Percentiles rank a stretch among this genome's conserved stretches.
Evolutionary conservation across 2,888 invertebrate species (phyloP).

Genomic region (Anagyrus pseudococci): DNA sequence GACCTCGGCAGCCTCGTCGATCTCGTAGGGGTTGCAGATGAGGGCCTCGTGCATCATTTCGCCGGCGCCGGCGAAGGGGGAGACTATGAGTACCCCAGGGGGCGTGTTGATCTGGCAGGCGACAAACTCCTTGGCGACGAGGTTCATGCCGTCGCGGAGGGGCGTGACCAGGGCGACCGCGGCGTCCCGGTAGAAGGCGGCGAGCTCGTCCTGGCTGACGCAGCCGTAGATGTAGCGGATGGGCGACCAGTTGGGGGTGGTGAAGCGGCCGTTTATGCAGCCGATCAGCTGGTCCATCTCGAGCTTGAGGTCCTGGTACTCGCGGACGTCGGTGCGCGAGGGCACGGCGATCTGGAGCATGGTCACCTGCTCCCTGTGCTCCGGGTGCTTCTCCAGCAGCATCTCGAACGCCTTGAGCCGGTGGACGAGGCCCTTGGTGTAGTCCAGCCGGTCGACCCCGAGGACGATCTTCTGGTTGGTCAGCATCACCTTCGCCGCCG

Average conservation of each 20-base stretch:
- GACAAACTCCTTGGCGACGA: slow-evolving; percentile 91
- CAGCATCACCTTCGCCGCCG: slow-evolving; percentile 68
- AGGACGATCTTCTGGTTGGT: slow-evolving; percentile 82
- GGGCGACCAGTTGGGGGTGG: slow-evolving; percentile 92
- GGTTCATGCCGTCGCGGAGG: slow-evolving; percentile 88
- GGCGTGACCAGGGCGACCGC: slow-evolving; percentile 89
- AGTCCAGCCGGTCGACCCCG: slow-evolving; percentile 89
- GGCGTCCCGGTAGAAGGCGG: slow-evolving; percentile 85
- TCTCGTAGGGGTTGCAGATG: slow-evolving; percentile 88
- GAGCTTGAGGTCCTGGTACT: slow-evolving; percentile 88
- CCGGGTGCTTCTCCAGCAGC: slow-evolving; percentile 81
- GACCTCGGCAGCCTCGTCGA: slow-evolving; percentile 86
- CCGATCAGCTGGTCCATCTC: slow-evolving; percentile 91
- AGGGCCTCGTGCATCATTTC: slow-evolving; percentile 94
- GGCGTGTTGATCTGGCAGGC: slow-evolving; percentile 88
- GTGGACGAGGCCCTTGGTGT: slow-evolving; percentile 88
- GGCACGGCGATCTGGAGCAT: slow-evolving; percentile 87
- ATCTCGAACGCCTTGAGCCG: slow-evolving; percentile 83
- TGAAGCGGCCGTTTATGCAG: slow-evolving; percentile 86
- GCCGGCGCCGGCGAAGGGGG: slow-evolving; percentile 91
- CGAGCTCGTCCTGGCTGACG: slow-evolving; percentile 84
- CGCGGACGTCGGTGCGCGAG: slow-evolving; percentile 87
- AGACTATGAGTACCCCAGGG: slow-evolving; percentile 86
- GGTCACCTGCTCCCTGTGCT: slow-evolving; percentile 79
- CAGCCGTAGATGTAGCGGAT: slow-evolving; percentile 90